phyloP scores from a whole-genome alignment of 30 jellyfish, hydroid and myxozoan species.

The Nemopilema nomurai region DNA sequence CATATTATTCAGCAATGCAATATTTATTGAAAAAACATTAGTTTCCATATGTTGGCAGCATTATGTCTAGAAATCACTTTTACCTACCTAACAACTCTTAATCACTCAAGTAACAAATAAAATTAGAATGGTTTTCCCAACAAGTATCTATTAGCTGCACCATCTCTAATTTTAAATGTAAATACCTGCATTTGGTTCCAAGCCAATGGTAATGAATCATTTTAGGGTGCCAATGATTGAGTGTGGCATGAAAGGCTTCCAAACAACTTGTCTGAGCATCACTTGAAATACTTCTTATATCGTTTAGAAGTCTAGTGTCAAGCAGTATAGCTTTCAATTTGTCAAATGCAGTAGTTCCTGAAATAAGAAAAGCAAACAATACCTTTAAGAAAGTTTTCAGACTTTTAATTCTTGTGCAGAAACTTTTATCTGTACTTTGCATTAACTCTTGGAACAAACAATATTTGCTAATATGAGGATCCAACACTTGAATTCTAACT shows the following conservation, averaged over 20 bases:
- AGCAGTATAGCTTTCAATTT: slow-evolving; percentile 7
- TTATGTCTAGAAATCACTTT: not conserved
- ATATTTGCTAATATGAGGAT: not conserved
- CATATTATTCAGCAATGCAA: not conserved
- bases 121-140: not conserved
- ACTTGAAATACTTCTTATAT: slow-evolving; percentile 11
- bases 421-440: not conserved
- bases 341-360: slow-evolving; percentile 24
- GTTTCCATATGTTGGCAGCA: not conserved
- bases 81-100: not conserved
- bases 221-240: slow-evolving; percentile 47
- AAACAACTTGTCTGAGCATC: slow-evolving; percentile 54
- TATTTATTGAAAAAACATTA: not conserved
- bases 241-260: slow-evolving; percentile 49
- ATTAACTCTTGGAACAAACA: not conserved
- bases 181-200: slow-evolving; percentile 37
- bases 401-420: not conserved
- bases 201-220: slow-evolving; percentile 25
- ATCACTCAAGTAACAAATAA: not conserved
- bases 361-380: not conserved
- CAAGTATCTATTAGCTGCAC: not conserved
- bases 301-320: slow-evolving; percentile 16
- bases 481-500: not conserved
- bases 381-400: not conserved
- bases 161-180: not conserved